Evolutionary conservation across 2,888 invertebrate species (phyloP), one percentile per base, ranked within the genome.

Genomic region (Eilema caniola): DNA sequence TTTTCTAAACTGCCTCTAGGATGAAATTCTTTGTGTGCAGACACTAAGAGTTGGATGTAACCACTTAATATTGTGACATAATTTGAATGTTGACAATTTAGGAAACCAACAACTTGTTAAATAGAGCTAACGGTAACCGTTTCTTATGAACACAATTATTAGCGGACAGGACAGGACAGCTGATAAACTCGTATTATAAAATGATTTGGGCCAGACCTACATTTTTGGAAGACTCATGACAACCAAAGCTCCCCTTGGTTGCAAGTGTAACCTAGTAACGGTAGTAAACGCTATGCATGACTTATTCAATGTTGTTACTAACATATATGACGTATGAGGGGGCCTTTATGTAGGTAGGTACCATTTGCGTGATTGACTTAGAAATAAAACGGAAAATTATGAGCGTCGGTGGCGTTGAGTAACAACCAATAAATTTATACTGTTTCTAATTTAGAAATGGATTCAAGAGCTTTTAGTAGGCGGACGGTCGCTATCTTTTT

Each of bases 371-470:
- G 88, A 86, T 85, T 85, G 86, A 84, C 81, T 82, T 80, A 47
- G 61, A 84, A 81, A 85, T 88, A 84, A 84, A 86, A 85, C 77
- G 72, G 77, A 75, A 76, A 83, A 86, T 85, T 85, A 85, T 85
- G 83, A 84, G 78, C 72, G 71, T 72, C 78, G 25, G 72, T 76
- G 79, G 76, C 75, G 75, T 73, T 74, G 66, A 68, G 75, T 78
- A 72, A 79, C 77, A 77, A 80, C 80, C 82, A 81, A 84, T 85
- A 85, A 86, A 86, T 79, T 73, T 83, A 85, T 85, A 82, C 77
- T 76, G 82, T 75, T 81, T 84, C 83, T 86, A 83, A 87, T 88
- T 85, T 86, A 77, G 78, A 85, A 88, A 88, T 87, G 87, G 87
- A 85, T 77, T 72, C 79, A 76, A 78, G 70, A 75, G 72, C 73